phyloP scores from a whole-genome alignment of 2,888 invertebrate species.

The Lumbricus terrestris region DNA sequence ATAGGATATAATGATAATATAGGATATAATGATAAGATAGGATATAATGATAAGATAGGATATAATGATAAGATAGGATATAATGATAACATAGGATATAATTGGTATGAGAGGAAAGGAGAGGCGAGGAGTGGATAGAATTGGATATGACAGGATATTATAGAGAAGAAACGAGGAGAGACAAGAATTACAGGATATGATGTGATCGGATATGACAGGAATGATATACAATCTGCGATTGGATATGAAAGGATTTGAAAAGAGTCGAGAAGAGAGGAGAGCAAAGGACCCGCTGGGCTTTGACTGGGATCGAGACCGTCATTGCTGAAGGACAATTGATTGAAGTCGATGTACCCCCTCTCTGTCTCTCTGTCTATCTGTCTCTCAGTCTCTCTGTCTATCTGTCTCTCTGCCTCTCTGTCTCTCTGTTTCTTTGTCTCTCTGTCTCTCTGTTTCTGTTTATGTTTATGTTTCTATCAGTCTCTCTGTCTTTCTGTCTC shows the following conservation, averaged over 20 bases:
- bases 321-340: not conserved
- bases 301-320: not conserved
- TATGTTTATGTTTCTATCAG: too few species aligned
- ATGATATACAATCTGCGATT: too few species aligned
- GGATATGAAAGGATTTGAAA: not conserved
- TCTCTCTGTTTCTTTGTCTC: too few species aligned
- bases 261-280: not conserved
- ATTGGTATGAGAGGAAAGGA: not conserved
- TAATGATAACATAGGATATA: too few species aligned
- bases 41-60: not conserved
- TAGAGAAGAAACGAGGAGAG: not conserved
- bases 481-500: too few species aligned
- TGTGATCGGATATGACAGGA: too few species aligned
- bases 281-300: not conserved
- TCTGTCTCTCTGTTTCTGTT: too few species aligned
- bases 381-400: too few species aligned
- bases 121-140: not conserved
- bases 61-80: not conserved
- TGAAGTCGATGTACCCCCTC: not conserved
- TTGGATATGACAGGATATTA: not conserved
- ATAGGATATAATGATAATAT: not conserved
- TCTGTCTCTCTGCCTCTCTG: too few species aligned
- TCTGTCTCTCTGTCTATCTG: too few species aligned
- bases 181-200: not conserved
- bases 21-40: not conserved